Conservation (phyloP, 1,140 invertebrate genomes). For the Doryteuthis pealeii region DNA sequence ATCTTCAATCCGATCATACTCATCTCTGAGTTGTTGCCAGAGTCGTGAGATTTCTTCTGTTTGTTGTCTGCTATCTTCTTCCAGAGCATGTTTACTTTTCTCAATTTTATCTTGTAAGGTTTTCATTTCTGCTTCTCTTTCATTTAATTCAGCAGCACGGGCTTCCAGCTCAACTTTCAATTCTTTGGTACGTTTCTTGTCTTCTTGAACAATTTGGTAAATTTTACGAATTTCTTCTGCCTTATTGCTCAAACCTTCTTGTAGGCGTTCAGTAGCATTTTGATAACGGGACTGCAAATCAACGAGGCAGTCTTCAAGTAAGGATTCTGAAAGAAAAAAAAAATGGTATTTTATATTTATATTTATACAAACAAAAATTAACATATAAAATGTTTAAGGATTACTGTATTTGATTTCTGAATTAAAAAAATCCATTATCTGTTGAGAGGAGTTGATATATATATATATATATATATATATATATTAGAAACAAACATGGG, state of each 20-base stretch:
- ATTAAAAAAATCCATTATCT: no score
- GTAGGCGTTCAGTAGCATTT: conserved; percentile 24
- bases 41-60: conserved; percentile 39
- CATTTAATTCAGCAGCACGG: conserved; percentile 14
- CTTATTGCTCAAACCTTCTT: conserved; percentile 21
- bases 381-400: no score
- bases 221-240: conserved; percentile 26
- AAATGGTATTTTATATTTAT: not conserved
- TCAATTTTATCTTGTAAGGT: conserved; percentile 30
- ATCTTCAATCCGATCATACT: conserved; percentile 46
- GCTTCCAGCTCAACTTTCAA: conserved; percentile 23
- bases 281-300: conserved; percentile 22
- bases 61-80: conserved; percentile 34
- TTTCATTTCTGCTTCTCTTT: conserved; percentile 26
- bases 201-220: conserved; percentile 22
- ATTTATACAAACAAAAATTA: no score
- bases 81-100: conserved; percentile 24
- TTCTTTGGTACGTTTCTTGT: conserved; percentile 20
- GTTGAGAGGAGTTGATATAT: no score
- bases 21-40: conserved; percentile 46
- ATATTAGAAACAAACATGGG: no score
- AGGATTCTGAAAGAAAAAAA: conserved; percentile 20
- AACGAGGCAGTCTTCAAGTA: conserved; percentile 26
- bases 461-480: no score
- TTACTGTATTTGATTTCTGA: no score